Conservation (phyloP, 2,888 invertebrate species). For the Steinernema carpocapsae region DNA sequence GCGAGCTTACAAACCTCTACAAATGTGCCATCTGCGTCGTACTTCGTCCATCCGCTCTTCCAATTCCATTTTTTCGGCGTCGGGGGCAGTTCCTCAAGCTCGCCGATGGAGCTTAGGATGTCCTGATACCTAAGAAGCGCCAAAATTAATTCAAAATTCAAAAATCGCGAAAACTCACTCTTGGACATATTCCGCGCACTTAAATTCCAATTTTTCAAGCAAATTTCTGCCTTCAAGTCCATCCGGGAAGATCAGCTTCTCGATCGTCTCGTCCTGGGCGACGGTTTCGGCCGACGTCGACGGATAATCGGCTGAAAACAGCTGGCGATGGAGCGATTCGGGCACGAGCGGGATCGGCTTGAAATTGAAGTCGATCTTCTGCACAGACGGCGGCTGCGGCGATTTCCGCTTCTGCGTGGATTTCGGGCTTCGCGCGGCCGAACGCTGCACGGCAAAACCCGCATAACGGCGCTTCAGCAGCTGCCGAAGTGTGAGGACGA, state of each 20-base stretch:
- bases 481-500: no score
- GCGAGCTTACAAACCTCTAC: slow-evolving; percentile 6
- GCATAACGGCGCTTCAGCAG: no score
- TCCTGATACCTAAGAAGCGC: slow-evolving; percentile 34
- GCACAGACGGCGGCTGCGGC: no score
- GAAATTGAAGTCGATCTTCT: slow-evolving; percentile 5
- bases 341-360: slow-evolving; percentile 46
- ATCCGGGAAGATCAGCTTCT: slow-evolving; percentile 38
- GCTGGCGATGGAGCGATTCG: slow-evolving; percentile 38
- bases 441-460: no score
- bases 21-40: slow-evolving; percentile 43
- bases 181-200: slow-evolving; percentile 39
- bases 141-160: slow-evolving; percentile 7
- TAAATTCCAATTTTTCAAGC: background rate
- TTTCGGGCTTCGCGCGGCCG: no score
- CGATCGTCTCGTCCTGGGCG: slow-evolving; percentile 36
- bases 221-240: slow-evolving; percentile 22
- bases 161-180: slow-evolving; percentile 36
- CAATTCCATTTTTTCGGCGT: slow-evolving; percentile 49
- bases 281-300: slow-evolving; percentile 29
- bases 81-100: slow-evolving; percentile 23
- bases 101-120: slow-evolving; percentile 17
- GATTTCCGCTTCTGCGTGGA: background rate
- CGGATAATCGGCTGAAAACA: slow-evolving; percentile 40
- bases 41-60: slow-evolving; percentile 58